phyloP scores from a whole-genome alignment of 2,113 vertebrate species.

The Epinephelus cyanopodus region DNA sequence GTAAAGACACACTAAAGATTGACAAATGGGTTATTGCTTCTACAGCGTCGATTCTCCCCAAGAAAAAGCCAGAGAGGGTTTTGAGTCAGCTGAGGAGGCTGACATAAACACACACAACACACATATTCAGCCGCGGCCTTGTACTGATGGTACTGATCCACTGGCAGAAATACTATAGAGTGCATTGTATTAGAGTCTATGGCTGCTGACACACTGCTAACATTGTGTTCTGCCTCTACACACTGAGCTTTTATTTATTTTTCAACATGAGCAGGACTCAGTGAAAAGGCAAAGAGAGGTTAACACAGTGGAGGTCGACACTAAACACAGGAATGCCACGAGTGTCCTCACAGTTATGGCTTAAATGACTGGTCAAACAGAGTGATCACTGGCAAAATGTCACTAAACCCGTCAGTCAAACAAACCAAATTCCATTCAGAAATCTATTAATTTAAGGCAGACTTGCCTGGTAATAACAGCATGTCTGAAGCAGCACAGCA shows the following conservation, averaged over 20 bases:
- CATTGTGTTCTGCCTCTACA: constrained; percentile 26
- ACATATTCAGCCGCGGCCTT: neutral
- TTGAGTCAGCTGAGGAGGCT: neutral
- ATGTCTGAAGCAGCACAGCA: neutral
- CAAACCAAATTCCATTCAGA: neutral
- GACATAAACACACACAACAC: neutral
- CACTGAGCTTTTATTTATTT: constrained; percentile 17
- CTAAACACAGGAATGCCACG: neutral
- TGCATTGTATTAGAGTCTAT: constrained; percentile 16
- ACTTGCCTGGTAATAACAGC: neutral
- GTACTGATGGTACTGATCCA: constrained; percentile 46
- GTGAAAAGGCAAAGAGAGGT: too few relatives aligned
- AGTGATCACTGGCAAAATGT: too few relatives aligned
- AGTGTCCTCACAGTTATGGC: neutral
- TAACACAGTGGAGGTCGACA: too few relatives aligned
- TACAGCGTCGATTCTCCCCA: neutral
- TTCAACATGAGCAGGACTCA: neutral
- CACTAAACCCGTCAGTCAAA: neutral
- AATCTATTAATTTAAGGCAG: neutral
- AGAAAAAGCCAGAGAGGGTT: neutral
- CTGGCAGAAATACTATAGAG: constrained; percentile 7
- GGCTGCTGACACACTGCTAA: constrained; percentile 44
- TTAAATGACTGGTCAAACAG: neutral
- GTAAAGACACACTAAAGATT: neutral
- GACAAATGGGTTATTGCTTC: neutral